phyloP scores from a whole-genome alignment of 2,113 vertebrate genomes.

The Phocoena sinus region DNA sequence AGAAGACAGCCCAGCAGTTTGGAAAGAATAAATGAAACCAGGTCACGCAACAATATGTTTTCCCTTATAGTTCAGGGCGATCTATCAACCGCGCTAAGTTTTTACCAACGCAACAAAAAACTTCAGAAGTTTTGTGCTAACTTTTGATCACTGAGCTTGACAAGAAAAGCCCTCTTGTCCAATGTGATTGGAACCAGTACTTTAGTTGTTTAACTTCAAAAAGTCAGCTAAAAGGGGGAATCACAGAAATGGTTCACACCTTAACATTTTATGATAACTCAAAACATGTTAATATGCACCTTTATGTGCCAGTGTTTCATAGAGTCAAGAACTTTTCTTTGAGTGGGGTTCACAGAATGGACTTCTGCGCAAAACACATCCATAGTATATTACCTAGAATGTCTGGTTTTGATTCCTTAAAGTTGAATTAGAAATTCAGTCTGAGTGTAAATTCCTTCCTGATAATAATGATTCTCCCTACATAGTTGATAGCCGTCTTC shows the following conservation, averaged over 20 bases:
- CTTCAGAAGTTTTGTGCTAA: not conserved
- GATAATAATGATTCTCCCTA: not conserved
- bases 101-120: not conserved
- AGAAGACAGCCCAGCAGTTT: not conserved
- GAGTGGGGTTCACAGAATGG: not conserved
- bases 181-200: not conserved
- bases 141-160: not conserved
- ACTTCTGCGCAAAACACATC: not conserved
- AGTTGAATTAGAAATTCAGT: not conserved
- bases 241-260: not conserved
- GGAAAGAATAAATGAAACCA: not conserved
- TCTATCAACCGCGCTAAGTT: not conserved
- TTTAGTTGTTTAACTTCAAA: not conserved
- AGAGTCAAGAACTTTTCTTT: not conserved
- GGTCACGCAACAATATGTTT: not conserved
- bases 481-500: not conserved
- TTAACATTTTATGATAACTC: not conserved
- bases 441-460: not conserved
- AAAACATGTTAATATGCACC: not conserved
- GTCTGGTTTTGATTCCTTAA: not conserved
- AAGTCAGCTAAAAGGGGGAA: not conserved
- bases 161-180: not conserved
- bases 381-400: not conserved
- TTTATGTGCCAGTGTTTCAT: not conserved
- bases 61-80: not conserved